Percentiles rank a stretch among this genome's conserved stretches.
Evolutionary conservation across 2,888 invertebrate genomes (phyloP).

Genomic region (Erebia epiphron): DNA sequence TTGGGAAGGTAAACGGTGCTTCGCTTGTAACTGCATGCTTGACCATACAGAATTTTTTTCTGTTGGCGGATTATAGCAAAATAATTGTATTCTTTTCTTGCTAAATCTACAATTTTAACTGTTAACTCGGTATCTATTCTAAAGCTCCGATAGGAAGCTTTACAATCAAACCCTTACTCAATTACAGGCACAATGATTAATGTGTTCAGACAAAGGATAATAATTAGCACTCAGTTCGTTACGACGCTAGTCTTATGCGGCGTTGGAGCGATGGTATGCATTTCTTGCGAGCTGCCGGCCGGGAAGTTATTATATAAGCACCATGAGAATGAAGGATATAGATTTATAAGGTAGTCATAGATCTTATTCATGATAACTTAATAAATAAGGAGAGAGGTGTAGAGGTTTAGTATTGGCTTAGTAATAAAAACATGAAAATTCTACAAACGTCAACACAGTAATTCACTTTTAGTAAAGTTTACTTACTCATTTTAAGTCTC

Average conservation of each 20-base stretch:
- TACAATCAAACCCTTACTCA: conserved; percentile 21
- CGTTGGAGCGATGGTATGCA: conserved; percentile 12
- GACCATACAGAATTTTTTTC: too few species aligned
- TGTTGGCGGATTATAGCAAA: too few species aligned
- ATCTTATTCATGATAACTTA: not conserved
- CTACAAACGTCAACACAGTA: too few species aligned
- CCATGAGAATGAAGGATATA: conserved; percentile 21
- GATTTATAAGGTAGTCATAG: conserved; percentile 15
- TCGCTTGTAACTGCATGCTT: too few species aligned
- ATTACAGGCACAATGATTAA: conserved; percentile 23
- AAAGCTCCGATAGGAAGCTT: conserved; percentile 14
- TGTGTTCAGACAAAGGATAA: conserved; percentile 28
- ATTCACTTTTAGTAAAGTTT: too few species aligned
- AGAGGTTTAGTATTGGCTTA: too few species aligned
- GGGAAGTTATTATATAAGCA: conserved; percentile 25
- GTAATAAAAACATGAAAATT: too few species aligned
- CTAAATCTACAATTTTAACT: not conserved
- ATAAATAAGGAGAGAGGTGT: too few species aligned
- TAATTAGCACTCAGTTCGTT: conserved; percentile 26
- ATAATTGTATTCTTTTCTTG: too few species aligned
- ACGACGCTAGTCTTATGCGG: conserved; percentile 18
- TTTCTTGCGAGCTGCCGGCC: conserved; percentile 10
- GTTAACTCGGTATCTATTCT: not conserved
- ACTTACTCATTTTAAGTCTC: too few species aligned
- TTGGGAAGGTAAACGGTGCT: too few species aligned